Conservation (phyloP, 2,888 invertebrate species). For the Ditula angustiorana region DNA sequence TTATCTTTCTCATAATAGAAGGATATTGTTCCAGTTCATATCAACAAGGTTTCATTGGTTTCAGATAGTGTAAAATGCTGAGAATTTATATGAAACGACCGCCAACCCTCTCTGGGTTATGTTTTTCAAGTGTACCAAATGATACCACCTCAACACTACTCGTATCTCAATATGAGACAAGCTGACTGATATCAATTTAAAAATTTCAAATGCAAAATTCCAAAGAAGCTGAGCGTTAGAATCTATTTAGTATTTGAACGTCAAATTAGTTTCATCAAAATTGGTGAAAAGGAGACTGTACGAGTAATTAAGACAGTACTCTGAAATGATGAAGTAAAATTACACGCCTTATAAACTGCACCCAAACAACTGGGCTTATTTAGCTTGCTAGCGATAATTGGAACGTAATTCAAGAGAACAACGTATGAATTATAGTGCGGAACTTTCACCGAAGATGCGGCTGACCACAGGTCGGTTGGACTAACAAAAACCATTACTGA, state of each 20-base stretch:
- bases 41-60: background rate
- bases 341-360: background rate
- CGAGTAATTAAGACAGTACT: background rate
- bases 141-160: too few species aligned
- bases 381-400: slow-evolving; percentile 13
- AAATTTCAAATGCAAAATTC: too few species aligned
- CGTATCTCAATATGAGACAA: too few species aligned
- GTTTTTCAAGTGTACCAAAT: too few species aligned
- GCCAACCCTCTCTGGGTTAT: too few species aligned
- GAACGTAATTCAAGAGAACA: slow-evolving; percentile 9
- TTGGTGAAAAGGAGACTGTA: background rate
- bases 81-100: too few species aligned
- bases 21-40: background rate
- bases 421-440: slow-evolving; percentile 7
- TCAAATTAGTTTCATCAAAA: too few species aligned
- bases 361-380: background rate
- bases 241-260: too few species aligned
- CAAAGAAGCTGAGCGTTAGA: too few species aligned
- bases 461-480: slow-evolving; percentile 7
- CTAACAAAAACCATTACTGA: slow-evolving; percentile 10
- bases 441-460: slow-evolving; percentile 29
- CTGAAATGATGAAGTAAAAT: background rate
- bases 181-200: too few species aligned
- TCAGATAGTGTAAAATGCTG: too few species aligned
- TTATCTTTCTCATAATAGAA: background rate